Evolutionary conservation across 2,113 vertebrate species (phyloP).

Genomic region (Cygnus atratus): DNA sequence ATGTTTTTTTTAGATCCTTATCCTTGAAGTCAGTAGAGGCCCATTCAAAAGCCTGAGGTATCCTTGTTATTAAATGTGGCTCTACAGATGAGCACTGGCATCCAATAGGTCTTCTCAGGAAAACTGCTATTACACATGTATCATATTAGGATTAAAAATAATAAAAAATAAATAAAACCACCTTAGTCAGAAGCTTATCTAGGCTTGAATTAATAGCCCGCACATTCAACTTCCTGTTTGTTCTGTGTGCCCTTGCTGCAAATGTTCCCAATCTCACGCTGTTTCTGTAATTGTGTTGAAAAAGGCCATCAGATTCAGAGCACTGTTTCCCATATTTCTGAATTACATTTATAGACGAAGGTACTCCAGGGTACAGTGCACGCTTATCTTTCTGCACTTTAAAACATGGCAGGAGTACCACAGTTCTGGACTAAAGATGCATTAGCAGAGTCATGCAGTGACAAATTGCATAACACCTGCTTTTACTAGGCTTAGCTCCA

Average conservation of each 20-base stretch:
- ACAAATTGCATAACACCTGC: constrained; percentile 40
- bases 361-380: neutral
- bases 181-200: constrained; percentile 40
- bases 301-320: constrained; percentile 37
- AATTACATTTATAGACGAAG: constrained; percentile 28
- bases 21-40: neutral
- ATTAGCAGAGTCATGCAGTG: constrained; percentile 25
- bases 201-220: neutral
- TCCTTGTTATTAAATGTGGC: neutral
- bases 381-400: constrained; percentile 40
- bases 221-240: neutral
- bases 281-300: neutral
- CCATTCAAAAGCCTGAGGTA: neutral
- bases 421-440: constrained; percentile 21
- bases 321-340: constrained; percentile 38
- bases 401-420: neutral
- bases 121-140: neutral
- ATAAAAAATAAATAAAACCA: constrained; percentile 14
- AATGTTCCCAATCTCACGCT: constrained; percentile 12
- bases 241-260: neutral
- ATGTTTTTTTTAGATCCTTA: neutral
- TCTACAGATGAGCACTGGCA: neutral
- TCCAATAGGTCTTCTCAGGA: neutral
- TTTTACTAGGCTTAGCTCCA: constrained; percentile 19
- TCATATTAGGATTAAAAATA: neutral